Conservation (phyloP, 1,140 invertebrate genomes). For the Meloidogyne hapla region DNA sequence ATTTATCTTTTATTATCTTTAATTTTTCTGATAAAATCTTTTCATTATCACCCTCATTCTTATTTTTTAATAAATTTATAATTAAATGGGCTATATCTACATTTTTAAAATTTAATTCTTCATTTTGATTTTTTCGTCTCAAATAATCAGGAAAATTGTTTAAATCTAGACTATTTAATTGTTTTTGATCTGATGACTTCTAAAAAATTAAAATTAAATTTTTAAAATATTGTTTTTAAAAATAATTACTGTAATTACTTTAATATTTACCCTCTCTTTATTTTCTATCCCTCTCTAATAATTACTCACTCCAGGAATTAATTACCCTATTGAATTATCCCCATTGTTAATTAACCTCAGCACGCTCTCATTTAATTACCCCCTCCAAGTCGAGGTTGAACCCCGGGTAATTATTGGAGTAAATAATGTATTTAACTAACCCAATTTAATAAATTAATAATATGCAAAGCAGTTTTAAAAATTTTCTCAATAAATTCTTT, state of each 20-base stretch:
- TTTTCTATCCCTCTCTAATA: no score
- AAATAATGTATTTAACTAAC: not conserved
- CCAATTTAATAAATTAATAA: not conserved
- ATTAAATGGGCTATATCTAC: not conserved
- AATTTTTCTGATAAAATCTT: not conserved
- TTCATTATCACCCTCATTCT: not conserved
- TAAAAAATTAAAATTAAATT: not conserved
- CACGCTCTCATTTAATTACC: no score
- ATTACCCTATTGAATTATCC: no score
- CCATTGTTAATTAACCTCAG: no score
- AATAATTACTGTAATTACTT: no score
- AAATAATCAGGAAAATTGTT: not conserved
- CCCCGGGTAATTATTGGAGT: no score
- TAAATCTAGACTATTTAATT: slow-evolving; percentile 1
- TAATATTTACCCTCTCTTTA: no score
- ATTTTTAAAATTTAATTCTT: not conserved
- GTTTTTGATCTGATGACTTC: not conserved
- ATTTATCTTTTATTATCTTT: not conserved
- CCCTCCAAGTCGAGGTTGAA: no score
- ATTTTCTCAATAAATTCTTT: not conserved
- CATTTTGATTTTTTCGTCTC: not conserved
- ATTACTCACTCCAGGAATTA: no score
- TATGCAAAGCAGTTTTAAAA: not conserved
- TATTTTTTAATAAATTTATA: not conserved
- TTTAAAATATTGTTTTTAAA: no score